Evolutionary conservation across 2,797 vertebrate species (phyloP).

Genomic region (Gymnoscopelus braueri): DNA sequence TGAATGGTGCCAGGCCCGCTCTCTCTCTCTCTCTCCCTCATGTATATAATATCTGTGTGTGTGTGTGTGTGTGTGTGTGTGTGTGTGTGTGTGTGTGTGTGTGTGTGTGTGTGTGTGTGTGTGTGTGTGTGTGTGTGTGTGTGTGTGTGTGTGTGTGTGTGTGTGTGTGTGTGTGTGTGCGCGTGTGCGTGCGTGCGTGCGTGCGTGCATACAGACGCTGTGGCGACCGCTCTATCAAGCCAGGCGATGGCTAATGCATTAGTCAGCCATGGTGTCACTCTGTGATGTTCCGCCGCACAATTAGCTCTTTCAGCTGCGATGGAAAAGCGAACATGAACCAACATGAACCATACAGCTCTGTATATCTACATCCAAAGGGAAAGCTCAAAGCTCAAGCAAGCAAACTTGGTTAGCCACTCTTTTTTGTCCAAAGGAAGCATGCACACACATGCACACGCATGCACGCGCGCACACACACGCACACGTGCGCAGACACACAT

Average conservation of each 20-base stretch:
- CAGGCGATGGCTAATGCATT: conserved; percentile 61
- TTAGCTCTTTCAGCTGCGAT: conserved; percentile 61
- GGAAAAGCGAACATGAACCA: conserved; percentile 65
- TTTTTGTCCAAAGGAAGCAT: conserved; percentile 12
- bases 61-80: neutral
- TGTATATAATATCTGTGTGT: neutral
- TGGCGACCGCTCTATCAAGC: conserved; percentile 59
- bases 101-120: neutral
- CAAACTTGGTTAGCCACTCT: conserved; percentile 53
- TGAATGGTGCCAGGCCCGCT: conserved; percentile 23
- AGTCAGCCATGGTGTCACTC: conserved; percentile 67
- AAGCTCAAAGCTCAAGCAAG: conserved; percentile 45
- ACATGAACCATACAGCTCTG: conserved; percentile 64
- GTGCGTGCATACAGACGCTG: conserved; percentile 11
- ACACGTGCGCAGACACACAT: too few relatives aligned
- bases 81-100: conserved; percentile 9
- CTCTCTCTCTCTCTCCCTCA: too few relatives aligned
- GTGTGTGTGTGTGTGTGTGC: neutral
- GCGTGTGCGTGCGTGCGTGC: conserved; percentile 2
- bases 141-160: neutral
- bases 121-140: conserved; percentile 20
- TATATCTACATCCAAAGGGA: conserved; percentile 58
- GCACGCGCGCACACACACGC: neutral
- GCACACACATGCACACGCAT: neutral
- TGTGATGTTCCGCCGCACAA: conserved; percentile 64